Conservation (phyloP, 2,888 invertebrate species). For the Euzophera pinguis region DNA sequence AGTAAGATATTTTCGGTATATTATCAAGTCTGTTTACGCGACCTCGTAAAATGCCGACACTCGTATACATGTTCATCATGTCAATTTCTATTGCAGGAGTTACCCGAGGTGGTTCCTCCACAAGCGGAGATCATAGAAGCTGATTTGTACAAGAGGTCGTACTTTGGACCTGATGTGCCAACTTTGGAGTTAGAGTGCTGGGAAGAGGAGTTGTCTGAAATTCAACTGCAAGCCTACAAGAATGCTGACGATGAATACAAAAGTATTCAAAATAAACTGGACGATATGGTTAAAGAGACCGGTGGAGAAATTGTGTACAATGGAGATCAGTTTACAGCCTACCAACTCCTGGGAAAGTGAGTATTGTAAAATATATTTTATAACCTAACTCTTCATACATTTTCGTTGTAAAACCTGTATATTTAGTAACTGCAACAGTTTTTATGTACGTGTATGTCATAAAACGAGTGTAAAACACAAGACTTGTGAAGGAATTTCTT, state of each 20-base stretch:
- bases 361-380: conserved; percentile 26
- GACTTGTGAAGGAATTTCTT: too few relatives aligned
- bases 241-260: conserved; percentile 84
- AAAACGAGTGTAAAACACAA: too few relatives aligned
- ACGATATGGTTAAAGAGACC: conserved; percentile 77
- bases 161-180: conserved; percentile 74
- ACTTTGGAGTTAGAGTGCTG: conserved; percentile 84
- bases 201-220: conserved; percentile 85
- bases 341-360: conserved; percentile 81
- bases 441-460: too few relatives aligned
- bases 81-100: conserved; percentile 30
- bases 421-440: too few relatives aligned
- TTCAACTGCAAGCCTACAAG: conserved; percentile 81
- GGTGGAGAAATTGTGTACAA: conserved; percentile 83
- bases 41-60: conserved; percentile 4
- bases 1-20: conserved; percentile 29
- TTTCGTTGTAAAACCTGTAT: too few relatives aligned
- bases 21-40: conserved; percentile 18
- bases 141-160: conserved; percentile 67
- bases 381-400: too few relatives aligned
- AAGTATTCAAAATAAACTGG: conserved; percentile 81
- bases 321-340: conserved; percentile 83
- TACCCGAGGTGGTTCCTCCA: conserved; percentile 51
- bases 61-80: conserved; percentile 14
- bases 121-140: conserved; percentile 73